Conservation (phyloP, 2,113 vertebrate genomes). For the Talpa occidentalis region DNA sequence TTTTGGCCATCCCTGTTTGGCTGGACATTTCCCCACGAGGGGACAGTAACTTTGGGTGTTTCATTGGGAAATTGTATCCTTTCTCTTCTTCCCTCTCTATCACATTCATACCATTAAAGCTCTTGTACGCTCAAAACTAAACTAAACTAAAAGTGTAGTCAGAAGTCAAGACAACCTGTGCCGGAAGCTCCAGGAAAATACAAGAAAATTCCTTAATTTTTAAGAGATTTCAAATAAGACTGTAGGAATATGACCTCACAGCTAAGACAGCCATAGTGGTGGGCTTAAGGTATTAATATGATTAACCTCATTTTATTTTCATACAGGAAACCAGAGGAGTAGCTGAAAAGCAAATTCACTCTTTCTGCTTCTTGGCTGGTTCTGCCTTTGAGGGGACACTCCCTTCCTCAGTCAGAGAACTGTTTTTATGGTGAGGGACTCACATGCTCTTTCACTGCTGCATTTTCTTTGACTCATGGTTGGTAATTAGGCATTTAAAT, state of each 20-base stretch:
- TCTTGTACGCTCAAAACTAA: too few relatives aligned
- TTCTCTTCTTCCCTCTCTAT: too few relatives aligned
- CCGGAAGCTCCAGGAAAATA: slow-evolving; percentile 6
- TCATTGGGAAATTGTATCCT: too few relatives aligned
- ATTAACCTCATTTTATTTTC: slow-evolving; percentile 41
- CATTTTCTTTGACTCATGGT: slow-evolving; percentile 58
- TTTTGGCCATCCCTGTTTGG: too few relatives aligned
- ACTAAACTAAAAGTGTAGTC: neutral
- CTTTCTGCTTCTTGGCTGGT: slow-evolving; percentile 31
- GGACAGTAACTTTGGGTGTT: too few relatives aligned
- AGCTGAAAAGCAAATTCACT: slow-evolving; percentile 26
- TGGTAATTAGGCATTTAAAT: slow-evolving; percentile 31
- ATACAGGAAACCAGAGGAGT: slow-evolving; percentile 44
- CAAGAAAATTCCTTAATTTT: neutral
- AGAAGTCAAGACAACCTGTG: neutral
- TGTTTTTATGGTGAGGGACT: neutral
- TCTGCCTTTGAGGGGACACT: neutral
- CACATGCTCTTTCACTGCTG: neutral
- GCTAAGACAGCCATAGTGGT: neutral
- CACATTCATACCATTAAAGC: too few relatives aligned
- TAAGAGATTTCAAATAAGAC: neutral
- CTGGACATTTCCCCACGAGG: too few relatives aligned
- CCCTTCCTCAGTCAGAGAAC: neutral
- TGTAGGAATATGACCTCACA: neutral
- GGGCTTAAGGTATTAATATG: neutral